A percentile compares a stretch with the other conserved stretches of the same genome.
Conservation (phyloP, 2,797 vertebrate species). For the Trematomus bernacchii region DNA sequence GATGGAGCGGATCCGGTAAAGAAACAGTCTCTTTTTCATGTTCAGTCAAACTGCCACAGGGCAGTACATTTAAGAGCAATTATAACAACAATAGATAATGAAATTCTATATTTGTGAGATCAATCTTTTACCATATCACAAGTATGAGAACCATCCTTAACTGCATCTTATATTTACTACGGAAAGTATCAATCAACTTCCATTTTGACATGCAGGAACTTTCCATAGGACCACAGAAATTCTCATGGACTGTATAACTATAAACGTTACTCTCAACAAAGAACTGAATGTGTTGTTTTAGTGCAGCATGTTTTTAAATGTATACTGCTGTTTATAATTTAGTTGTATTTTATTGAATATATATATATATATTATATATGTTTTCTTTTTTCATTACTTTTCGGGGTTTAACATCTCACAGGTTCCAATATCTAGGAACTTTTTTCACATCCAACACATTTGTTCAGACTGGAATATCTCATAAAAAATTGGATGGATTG, state of each 20-base stretch:
- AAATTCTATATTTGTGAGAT: conserved; percentile 65
- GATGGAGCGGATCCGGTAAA: conserved; percentile 29
- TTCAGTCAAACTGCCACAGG: conserved; percentile 21
- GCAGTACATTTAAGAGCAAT: conserved; percentile 34
- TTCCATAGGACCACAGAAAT: background rate
- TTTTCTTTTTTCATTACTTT: background rate
- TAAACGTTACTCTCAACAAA: background rate
- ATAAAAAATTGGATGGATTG: background rate
- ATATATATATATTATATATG: background rate
- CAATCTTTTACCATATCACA: conserved; percentile 3
- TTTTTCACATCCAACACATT: too few species aligned
- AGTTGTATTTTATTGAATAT: background rate
- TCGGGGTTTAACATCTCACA: too few species aligned
- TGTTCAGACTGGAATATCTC: background rate
- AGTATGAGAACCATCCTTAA: conserved; percentile 9
- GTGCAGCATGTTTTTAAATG: conserved; percentile 7
- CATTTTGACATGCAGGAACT: background rate
- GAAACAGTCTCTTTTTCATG: conserved; percentile 18
- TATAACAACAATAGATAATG: conserved; percentile 29
- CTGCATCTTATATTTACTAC: conserved; percentile 2
- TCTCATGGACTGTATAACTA: background rate
- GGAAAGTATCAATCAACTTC: conserved; percentile 2
- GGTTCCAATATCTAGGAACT: too few species aligned
- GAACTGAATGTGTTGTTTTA: background rate
- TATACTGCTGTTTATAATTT: background rate